A percentile compares a stretch with the other conserved stretches of the same genome.
Conservation (phyloP, 1,140 invertebrate species). For the Marisa cornuarietis region DNA sequence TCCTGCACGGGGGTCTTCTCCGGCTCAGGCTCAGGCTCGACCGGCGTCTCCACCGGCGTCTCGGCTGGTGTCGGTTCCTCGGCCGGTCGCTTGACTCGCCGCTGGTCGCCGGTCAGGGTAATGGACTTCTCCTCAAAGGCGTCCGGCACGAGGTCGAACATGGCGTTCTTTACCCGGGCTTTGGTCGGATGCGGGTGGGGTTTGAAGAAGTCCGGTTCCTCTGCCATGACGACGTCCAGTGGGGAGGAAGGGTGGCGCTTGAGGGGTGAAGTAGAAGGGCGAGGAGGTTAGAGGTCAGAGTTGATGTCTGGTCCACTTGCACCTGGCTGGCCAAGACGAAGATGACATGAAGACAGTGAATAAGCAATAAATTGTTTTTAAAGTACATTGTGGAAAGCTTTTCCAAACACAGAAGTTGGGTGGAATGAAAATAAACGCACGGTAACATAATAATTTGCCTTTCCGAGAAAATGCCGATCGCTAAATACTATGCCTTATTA, state of each 20-base stretch:
- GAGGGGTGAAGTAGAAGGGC: not conserved
- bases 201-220: constrained; percentile 50
- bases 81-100: constrained; percentile 34
- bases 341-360: too few relatives aligned
- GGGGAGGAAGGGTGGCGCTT: not conserved
- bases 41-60: constrained; percentile 17
- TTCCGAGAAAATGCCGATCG: too few relatives aligned
- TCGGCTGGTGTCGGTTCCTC: not conserved
- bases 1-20: constrained; percentile 24
- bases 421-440: too few relatives aligned
- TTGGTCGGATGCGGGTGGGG: constrained; percentile 52
- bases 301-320: too few relatives aligned
- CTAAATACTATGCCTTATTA: too few relatives aligned
- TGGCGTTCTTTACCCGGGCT: constrained; percentile 47
- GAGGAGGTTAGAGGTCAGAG: not conserved
- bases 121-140: constrained; percentile 52
- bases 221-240: constrained; percentile 25
- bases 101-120: constrained; percentile 43
- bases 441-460: too few relatives aligned
- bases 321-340: too few relatives aligned
- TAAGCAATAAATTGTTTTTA: too few relatives aligned
- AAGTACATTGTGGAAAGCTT: too few relatives aligned
- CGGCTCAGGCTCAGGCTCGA: constrained; percentile 23
- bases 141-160: constrained; percentile 50
- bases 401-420: too few relatives aligned